Evolutionary conservation across 2,113 vertebrate genomes (phyloP).

Genomic region (Parotia lawesii): DNA sequence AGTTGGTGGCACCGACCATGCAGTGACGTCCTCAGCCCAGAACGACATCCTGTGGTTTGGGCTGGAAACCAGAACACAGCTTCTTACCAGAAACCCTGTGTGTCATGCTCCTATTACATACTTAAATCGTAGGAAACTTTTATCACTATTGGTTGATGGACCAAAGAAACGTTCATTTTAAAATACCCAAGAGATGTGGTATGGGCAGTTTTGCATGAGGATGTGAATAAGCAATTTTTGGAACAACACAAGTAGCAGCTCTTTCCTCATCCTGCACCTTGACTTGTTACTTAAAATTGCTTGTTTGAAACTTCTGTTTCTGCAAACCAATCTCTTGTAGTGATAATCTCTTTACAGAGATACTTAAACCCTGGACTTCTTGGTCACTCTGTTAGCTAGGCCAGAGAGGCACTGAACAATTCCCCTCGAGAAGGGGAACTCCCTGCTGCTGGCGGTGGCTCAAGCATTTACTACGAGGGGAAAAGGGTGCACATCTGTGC

Average conservation of each 20-base stretch:
- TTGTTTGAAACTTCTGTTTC: background rate
- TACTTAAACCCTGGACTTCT: background rate
- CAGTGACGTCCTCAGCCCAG: background rate
- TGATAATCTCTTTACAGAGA: background rate
- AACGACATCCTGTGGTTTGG: background rate
- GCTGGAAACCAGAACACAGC: background rate
- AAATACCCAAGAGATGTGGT: background rate
- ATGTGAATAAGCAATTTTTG: slow-evolving; percentile 18
- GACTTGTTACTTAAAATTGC: background rate
- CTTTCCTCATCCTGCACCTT: background rate
- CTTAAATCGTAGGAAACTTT: background rate
- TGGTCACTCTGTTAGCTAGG: background rate
- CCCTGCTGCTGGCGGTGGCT: background rate
- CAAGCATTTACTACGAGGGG: background rate
- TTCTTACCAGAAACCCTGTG: slow-evolving; percentile 35
- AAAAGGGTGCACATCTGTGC: slow-evolving; percentile 4
- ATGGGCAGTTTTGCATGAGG: background rate
- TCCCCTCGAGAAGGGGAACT: background rate
- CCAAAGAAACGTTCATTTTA: background rate
- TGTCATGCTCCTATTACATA: background rate
- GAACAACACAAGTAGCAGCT: background rate
- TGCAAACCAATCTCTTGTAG: background rate
- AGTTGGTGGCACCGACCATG: background rate
- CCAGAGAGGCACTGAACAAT: background rate
- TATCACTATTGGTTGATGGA: background rate